Percentiles rank a stretch among this genome's conserved stretches.
Evolutionary conservation across 2,113 vertebrate species (phyloP).

Genomic region (Proterorhinus semilunaris): DNA sequence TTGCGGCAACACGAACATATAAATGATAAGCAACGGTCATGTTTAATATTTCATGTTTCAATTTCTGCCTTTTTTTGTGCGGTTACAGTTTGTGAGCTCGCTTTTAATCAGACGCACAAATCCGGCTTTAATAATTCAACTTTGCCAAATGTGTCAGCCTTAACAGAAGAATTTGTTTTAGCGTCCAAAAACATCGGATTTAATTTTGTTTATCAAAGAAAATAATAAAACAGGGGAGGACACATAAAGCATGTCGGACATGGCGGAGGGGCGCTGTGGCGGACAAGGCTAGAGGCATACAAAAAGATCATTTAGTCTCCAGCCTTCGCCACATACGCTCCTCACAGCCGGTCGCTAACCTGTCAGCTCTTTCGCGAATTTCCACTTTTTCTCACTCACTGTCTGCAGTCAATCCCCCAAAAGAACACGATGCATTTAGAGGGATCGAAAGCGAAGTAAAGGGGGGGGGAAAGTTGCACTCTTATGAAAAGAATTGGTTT

Average conservation of each 20-base stretch:
- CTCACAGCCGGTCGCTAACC: neutral
- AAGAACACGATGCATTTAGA: neutral
- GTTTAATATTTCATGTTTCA: neutral
- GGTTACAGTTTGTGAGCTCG: neutral
- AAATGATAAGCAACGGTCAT: neutral
- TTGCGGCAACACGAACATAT: neutral
- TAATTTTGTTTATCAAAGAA: neutral
- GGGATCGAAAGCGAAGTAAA: neutral
- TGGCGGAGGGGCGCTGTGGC: neutral
- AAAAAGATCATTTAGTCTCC: neutral
- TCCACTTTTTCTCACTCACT: neutral
- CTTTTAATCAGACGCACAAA: neutral
- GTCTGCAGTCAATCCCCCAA: neutral
- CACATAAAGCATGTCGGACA: neutral
- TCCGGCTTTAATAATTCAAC: neutral
- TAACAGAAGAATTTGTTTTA: neutral
- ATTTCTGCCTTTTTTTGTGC: neutral
- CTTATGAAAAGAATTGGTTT: constrained; percentile 6
- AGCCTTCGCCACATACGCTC: neutral
- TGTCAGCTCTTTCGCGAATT: too few species aligned
- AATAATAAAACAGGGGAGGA: neutral
- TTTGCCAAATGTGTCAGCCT: neutral
- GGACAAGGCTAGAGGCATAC: neutral
- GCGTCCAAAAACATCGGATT: neutral
- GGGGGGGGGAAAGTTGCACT: neutral